Evolutionary conservation across 2,113 vertebrate genomes (phyloP).

Genomic region (Cervus canadensis): DNA sequence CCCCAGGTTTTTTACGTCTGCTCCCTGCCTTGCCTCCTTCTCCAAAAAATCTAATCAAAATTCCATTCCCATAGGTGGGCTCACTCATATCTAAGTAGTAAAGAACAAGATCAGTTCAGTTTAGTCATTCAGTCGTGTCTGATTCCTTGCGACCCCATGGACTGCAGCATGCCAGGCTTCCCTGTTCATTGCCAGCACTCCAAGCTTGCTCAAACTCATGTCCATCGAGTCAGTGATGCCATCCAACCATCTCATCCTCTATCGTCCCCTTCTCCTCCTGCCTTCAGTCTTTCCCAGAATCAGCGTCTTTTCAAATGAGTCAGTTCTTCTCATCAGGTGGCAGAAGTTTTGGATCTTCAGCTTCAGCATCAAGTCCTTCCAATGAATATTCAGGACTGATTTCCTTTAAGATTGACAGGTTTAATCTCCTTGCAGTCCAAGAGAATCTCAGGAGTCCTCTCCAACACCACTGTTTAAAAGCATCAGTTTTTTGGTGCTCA

Average conservation of each 20-base stretch:
- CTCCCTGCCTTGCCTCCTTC: not conserved
- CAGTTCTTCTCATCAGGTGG: not conserved
- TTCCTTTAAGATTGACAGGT: not conserved
- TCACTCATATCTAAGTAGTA: not conserved
- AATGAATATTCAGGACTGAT: not conserved
- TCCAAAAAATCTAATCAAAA: not conserved
- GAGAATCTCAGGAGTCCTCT: not conserved
- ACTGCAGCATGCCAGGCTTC: not conserved
- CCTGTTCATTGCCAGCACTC: not conserved
- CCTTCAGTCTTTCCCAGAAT: not conserved
- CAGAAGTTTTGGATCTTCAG: not conserved
- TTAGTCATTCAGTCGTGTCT: not conserved
- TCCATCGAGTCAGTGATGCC: not conserved
- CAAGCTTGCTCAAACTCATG: not conserved
- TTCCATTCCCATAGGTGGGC: not conserved
- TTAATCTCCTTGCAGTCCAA: not conserved
- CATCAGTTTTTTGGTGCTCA: not conserved
- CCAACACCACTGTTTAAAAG: not conserved
- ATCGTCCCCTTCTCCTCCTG: not conserved
- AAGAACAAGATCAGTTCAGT: not conserved
- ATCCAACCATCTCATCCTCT: not conserved
- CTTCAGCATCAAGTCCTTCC: not conserved
- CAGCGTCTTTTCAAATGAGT: not conserved
- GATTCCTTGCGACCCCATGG: not conserved
- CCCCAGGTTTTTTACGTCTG: not conserved